A percentile compares a stretch with the other conserved stretches of the same genome.
Evolutionary conservation across 2,888 invertebrate species (phyloP).

Genomic region (Trichacis sp.): DNA sequence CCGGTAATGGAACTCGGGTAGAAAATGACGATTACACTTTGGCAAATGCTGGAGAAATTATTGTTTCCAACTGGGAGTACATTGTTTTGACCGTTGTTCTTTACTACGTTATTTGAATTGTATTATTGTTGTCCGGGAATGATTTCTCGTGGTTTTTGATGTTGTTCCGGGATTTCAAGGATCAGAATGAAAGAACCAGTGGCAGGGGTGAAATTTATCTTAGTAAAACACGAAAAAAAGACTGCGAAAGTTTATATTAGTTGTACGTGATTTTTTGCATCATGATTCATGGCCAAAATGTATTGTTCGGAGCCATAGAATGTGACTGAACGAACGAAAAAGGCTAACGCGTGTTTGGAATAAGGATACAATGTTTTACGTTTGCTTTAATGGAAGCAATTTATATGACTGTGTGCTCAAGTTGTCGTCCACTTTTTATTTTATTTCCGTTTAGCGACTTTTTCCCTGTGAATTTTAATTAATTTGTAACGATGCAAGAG

Average conservation of each 20-base stretch:
- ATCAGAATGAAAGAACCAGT: neutral
- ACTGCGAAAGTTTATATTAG: conserved; percentile 22
- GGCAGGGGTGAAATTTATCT: neutral
- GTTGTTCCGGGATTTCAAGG: conserved; percentile 2
- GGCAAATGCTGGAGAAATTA: conserved; percentile 53
- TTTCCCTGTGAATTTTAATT: too few species aligned
- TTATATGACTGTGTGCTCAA: conserved; percentile 10
- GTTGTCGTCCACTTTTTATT: too few species aligned
- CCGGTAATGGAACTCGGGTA: conserved; percentile 30
- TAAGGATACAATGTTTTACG: conserved; percentile 5
- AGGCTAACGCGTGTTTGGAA: conserved; percentile 13
- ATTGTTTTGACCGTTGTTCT: conserved; percentile 53
- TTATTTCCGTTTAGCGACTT: too few species aligned
- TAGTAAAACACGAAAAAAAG: conserved; percentile 7
- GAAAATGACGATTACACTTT: conserved; percentile 29
- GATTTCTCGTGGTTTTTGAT: too few species aligned
- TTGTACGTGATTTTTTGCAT: conserved; percentile 5
- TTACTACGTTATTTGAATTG: conserved; percentile 57
- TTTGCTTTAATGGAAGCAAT: too few species aligned
- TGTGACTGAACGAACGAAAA: neutral
- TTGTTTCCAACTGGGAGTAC: conserved; percentile 57
- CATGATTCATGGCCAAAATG: conserved; percentile 13
- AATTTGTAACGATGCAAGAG: too few species aligned
- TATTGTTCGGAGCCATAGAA: conserved; percentile 13
- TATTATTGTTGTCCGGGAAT: too few species aligned